Percentiles rank a stretch among this genome's conserved stretches.
Conservation (phyloP, 1,140 invertebrate species). For the Harlomillsia oculata region DNA sequence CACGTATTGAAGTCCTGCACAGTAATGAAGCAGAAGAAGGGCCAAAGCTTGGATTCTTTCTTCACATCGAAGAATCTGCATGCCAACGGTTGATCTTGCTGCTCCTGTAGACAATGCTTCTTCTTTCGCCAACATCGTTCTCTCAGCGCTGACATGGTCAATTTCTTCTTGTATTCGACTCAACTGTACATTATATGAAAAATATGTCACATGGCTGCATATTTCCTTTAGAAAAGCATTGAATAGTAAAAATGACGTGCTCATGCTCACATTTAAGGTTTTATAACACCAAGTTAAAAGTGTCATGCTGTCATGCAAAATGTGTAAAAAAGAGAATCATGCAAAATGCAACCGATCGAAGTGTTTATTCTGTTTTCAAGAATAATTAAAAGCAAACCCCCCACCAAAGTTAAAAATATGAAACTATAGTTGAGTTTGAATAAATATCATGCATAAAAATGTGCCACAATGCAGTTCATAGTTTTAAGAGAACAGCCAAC, state of each 20-base stretch:
- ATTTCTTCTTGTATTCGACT: constrained; percentile 61
- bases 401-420: no score
- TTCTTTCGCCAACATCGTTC: constrained; percentile 43
- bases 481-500: not conserved
- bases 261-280: no score
- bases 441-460: no score
- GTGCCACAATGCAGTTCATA: no score
- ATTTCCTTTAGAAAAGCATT: not conserved
- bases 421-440: no score
- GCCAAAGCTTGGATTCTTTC: constrained; percentile 67
- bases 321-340: no score
- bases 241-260: constrained; percentile 20
- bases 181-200: constrained; percentile 49
- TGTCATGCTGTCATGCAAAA: no score
- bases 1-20: constrained; percentile 62
- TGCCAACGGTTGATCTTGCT: constrained; percentile 46
- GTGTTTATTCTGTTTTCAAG: no score
- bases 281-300: no score
- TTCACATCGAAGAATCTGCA: constrained; percentile 54
- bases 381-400: no score
- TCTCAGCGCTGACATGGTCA: constrained; percentile 50
- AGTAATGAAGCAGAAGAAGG: constrained; percentile 74
- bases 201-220: not conserved
- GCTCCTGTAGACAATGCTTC: constrained; percentile 43
- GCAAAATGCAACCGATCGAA: no score